Evolutionary conservation across 2,888 invertebrate genomes (phyloP).

Genomic region (Limulus polyphemus): DNA sequence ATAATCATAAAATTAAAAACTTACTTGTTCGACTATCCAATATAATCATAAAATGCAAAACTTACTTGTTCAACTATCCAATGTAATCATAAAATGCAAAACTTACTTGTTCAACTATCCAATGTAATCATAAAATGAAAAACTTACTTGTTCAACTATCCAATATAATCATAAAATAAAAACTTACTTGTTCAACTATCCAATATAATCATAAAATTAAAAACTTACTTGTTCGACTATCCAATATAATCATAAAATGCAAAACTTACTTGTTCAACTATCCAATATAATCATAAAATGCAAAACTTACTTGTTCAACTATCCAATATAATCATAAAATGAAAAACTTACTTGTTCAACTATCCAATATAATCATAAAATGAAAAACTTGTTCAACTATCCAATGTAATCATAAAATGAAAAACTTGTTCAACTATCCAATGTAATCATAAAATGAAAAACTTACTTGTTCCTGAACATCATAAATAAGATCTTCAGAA

Average conservation of each 20-base stretch:
- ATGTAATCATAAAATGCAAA: not conserved
- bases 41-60: not conserved
- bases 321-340: too few species aligned
- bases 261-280: slow-evolving; percentile 38
- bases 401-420: not conserved
- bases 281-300: too few species aligned
- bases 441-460: not conserved
- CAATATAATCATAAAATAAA: not conserved
- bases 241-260: not conserved
- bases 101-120: slow-evolving; percentile 38
- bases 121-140: not conserved
- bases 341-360: slow-evolving; percentile 38
- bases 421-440: slow-evolving; percentile 10
- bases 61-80: slow-evolving; percentile 38
- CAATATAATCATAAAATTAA: not conserved
- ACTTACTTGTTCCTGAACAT: slow-evolving; percentile 46
- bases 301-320: slow-evolving; percentile 38
- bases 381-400: slow-evolving; percentile 10
- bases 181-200: slow-evolving; percentile 38
- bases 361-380: too few species aligned
- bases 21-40: slow-evolving; percentile 38
- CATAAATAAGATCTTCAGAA: slow-evolving; percentile 55
- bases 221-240: slow-evolving; percentile 38
- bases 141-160: slow-evolving; percentile 38
- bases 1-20: not conserved